Percentiles rank a stretch among this genome's conserved stretches.
These are phyloP conservation scores for Rhizomys pruinosus DNA, from an alignment of 2,113 vertebrate species.

Conservation along the genomic window DNA sequence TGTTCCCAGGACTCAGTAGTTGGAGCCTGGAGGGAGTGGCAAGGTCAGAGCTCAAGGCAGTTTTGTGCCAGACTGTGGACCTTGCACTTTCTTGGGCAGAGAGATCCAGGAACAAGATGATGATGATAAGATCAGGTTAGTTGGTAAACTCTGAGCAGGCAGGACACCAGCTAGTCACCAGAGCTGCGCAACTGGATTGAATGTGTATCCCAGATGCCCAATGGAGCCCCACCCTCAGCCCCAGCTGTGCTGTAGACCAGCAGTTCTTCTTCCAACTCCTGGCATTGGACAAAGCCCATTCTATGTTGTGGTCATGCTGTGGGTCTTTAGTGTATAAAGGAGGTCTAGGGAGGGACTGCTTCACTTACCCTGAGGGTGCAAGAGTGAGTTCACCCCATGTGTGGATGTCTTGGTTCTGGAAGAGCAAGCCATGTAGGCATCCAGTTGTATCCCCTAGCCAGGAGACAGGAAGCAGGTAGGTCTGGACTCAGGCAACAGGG, in stretches of 20 bases:
- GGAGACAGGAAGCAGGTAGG: background rate
- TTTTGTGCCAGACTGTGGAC: background rate
- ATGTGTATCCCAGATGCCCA: rapidly evolving
- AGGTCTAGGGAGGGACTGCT: background rate
- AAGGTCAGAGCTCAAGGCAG: background rate
- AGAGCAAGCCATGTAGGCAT: background rate
- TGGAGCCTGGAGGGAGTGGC: background rate
- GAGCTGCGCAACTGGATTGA: background rate
- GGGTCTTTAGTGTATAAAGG: background rate
- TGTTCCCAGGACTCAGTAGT: background rate
- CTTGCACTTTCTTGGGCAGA: background rate
- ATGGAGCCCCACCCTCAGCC: background rate
- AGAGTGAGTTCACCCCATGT: rapidly evolving
- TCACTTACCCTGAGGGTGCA: background rate
- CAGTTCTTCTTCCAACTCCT: background rate
- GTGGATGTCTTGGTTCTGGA: background rate
- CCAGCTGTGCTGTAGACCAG: background rate
- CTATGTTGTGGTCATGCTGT: rapidly evolving
- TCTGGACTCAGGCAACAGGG: background rate
- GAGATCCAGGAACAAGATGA: background rate
- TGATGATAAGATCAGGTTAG: background rate
- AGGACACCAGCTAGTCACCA: background rate
- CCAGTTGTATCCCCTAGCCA: background rate
- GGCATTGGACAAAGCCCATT: background rate
- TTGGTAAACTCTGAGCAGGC: background rate